These are phyloP conservation scores for Catharus bicknelli DNA, from an alignment of 2,113 vertebrate genomes.

Conservation along the genomic window DNA sequence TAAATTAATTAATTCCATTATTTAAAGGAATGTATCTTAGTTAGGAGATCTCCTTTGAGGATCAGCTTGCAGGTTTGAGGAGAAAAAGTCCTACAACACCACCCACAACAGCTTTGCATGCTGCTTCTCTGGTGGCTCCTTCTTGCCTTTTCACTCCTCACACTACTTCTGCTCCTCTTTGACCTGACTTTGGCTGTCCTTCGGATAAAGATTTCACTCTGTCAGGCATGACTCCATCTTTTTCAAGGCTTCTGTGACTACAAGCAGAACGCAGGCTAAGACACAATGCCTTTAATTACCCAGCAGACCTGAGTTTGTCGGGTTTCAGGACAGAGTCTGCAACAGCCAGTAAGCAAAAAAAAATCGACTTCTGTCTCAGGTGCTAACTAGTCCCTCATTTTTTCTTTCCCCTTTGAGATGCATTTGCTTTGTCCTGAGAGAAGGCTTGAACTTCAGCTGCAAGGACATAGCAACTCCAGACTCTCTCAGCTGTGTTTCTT, in stretches of 20 bases:
- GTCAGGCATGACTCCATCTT: not conserved
- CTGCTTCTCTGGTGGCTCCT: not conserved
- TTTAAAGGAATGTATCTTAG: not conserved
- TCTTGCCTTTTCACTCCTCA: not conserved
- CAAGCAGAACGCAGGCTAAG: not conserved
- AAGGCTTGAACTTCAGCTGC: not conserved
- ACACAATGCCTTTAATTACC: not conserved
- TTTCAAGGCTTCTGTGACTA: not conserved
- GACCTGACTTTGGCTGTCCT: not conserved
- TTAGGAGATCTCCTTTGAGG: not conserved
- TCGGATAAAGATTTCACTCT: not conserved
- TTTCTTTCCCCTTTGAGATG: not conserved
- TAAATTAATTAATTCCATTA: not conserved
- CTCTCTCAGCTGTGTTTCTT: not conserved
- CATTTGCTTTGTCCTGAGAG: not conserved
- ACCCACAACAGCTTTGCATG: rapidly evolving
- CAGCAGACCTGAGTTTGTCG: not conserved
- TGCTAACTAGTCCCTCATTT: not conserved
- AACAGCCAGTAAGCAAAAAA: not conserved
- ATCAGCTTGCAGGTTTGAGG: not conserved
- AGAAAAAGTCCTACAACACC: not conserved
- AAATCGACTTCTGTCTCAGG: conserved; percentile 22
- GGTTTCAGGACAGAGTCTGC: not conserved
- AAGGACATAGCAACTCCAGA: not conserved
- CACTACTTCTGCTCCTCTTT: not conserved